Conservation (phyloP, 2,888 invertebrate genomes). For the Abrostola triplasia region DNA sequence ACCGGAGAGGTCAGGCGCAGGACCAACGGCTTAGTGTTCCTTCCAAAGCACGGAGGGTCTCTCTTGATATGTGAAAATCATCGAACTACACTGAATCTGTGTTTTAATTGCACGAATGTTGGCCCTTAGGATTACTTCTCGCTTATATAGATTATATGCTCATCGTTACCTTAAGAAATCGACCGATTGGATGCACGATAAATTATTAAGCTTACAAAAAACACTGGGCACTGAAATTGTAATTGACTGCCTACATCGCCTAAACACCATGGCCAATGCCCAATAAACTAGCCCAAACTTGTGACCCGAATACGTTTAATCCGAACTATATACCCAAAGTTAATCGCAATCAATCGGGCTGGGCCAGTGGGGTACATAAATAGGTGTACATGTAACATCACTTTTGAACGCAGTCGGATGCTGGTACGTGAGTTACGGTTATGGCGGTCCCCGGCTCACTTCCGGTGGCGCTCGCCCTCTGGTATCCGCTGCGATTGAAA, state of each 20-base stretch:
- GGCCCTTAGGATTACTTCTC: no score
- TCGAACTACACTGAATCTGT: no score
- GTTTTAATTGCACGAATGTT: no score
- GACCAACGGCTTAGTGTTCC: no score
- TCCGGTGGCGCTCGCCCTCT: slow-evolving; percentile 67
- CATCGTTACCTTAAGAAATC: no score
- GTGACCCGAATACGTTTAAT: slow-evolving; percentile 54
- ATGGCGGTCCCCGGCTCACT: slow-evolving; percentile 66
- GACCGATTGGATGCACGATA: background rate
- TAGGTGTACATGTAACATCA: slow-evolving; percentile 72
- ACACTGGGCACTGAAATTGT: slow-evolving; percentile 10
- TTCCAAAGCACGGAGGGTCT: no score
- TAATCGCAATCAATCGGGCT: slow-evolving; percentile 72
- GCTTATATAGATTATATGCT: no score
- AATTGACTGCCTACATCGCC: slow-evolving; percentile 31
- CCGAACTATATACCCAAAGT: slow-evolving; percentile 56
- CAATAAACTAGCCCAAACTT: slow-evolving; percentile 43
- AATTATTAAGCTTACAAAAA: background rate
- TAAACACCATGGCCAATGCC: slow-evolving; percentile 41
- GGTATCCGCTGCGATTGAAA: slow-evolving; percentile 70
- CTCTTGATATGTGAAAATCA: no score
- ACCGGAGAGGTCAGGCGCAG: no score
- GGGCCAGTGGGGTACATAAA: slow-evolving; percentile 65
- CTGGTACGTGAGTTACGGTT: slow-evolving; percentile 76
- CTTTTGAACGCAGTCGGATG: slow-evolving; percentile 67